Evolutionary conservation across 2,888 invertebrate genomes (phyloP).

Genomic region (Lasioglossum lativentre): DNA sequence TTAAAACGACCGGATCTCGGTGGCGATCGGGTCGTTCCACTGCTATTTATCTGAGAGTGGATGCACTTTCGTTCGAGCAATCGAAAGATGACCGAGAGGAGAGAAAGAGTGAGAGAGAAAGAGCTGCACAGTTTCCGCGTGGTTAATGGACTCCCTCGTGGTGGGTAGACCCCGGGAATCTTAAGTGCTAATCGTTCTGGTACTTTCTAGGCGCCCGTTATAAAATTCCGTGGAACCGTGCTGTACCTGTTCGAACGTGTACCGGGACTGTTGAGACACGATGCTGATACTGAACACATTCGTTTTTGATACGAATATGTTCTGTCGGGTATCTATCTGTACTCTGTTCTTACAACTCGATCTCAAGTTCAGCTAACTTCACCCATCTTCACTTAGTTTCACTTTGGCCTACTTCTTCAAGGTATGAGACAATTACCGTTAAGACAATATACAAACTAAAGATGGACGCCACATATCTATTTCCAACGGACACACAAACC

Average conservation of each 20-base stretch:
- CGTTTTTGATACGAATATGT: not conserved
- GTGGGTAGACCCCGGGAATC: conserved; percentile 50
- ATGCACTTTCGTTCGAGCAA: conserved; percentile 63
- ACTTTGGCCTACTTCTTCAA: not conserved
- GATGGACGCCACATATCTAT: not conserved
- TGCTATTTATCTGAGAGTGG: conserved; percentile 68
- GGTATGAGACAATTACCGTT: not conserved
- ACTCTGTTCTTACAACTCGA: not conserved
- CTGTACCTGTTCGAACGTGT: not conserved
- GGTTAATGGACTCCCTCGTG: conserved; percentile 38
- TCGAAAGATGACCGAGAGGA: conserved; percentile 38
- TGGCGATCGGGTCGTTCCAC: conserved; percentile 32
- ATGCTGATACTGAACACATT: not conserved
- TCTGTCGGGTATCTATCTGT: not conserved
- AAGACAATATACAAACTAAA: not conserved
- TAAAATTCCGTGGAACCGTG: not conserved
- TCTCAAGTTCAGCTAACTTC: not conserved
- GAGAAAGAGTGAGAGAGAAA: not conserved
- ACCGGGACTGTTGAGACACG: not conserved
- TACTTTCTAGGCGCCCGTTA: conserved; percentile 15
- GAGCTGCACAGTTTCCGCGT: conserved; percentile 25
- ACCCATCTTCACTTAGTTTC: not conserved
- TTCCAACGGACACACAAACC: not conserved
- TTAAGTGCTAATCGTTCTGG: conserved; percentile 53
- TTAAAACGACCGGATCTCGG: conserved; percentile 54